These are phyloP conservation scores for Leptopilina syphax DNA, from an alignment of 2,888 invertebrate species.

Conservation along the genomic window DNA sequence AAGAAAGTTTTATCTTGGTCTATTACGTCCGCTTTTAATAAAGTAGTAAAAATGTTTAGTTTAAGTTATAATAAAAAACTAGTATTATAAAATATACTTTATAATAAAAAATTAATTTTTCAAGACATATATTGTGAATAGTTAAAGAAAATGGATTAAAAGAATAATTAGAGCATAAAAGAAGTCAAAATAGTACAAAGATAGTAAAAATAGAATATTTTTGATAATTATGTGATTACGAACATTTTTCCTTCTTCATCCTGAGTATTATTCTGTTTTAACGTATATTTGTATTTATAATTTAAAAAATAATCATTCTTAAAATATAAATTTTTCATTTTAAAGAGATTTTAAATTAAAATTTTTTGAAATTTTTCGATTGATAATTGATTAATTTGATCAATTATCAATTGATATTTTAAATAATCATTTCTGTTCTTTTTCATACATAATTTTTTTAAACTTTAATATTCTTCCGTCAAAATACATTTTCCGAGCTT, in stretches of 20 bases:
- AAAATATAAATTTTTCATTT: neutral
- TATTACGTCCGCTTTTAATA: slow-evolving; percentile 29
- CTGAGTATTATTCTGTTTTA: slow-evolving; percentile 21
- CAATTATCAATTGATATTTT: no score
- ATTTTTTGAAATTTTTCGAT: no score
- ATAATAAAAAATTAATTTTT: slow-evolving; percentile 18
- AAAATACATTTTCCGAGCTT: no score
- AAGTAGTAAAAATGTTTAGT: slow-evolving; percentile 30
- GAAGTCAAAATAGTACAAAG: slow-evolving; percentile 33
- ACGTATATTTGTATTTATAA: neutral
- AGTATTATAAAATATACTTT: slow-evolving; percentile 50
- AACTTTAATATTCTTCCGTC: no score
- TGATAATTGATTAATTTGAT: no score
- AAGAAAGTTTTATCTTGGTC: slow-evolving; percentile 33
- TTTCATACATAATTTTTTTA: no score
- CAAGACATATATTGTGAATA: slow-evolving; percentile 38
- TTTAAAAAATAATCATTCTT: neutral
- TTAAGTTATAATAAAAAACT: slow-evolving; percentile 47
- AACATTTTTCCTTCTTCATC: slow-evolving; percentile 14
- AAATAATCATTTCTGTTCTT: no score
- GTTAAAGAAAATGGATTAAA: slow-evolving; percentile 51
- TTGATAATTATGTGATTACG: neutral
- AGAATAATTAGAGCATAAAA: slow-evolving; percentile 39
- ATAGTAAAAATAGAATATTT: neutral
- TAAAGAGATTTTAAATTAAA: no score